Evolutionary conservation across 2,888 invertebrate genomes (phyloP).

Genomic region (Hyppa rectilinea): DNA sequence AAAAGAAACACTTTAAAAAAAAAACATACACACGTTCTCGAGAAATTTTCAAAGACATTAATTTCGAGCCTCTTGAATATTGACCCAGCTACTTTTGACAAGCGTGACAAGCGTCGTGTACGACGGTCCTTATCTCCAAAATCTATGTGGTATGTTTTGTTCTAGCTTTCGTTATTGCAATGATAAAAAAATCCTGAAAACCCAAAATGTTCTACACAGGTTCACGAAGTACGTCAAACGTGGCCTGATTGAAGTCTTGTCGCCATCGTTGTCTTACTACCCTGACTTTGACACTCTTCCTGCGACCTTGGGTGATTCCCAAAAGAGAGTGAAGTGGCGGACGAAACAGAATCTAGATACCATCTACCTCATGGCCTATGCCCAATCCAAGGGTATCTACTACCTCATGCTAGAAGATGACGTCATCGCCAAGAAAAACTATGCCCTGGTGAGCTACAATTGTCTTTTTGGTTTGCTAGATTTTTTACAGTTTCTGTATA

Average conservation of each 20-base stretch:
- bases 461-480: not conserved
- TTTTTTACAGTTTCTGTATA: not conserved
- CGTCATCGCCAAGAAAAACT: conserved; percentile 96
- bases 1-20: no score
- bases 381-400: conserved; percentile 96
- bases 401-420: conserved; percentile 99
- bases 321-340: conserved; percentile 96
- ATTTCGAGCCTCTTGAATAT: no score
- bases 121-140: not conserved
- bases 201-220: conserved; percentile 81
- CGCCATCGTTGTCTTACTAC: conserved; percentile 96
- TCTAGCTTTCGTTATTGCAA: not conserved
- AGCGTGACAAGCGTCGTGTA: not conserved
- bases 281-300: conserved; percentile 95
- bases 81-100: no score
- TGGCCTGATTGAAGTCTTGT: conserved; percentile 97
- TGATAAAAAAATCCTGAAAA: not conserved
- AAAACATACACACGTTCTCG: no score
- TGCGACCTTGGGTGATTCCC: conserved; percentile 95
- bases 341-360: conserved; percentile 99
- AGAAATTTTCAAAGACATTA: no score
- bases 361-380: conserved; percentile 98
- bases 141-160: not conserved
- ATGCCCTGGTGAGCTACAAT: conserved; percentile 93
- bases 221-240: conserved; percentile 94